Conservation (phyloP, 2,888 invertebrate genomes). For the Patella caerulea region DNA sequence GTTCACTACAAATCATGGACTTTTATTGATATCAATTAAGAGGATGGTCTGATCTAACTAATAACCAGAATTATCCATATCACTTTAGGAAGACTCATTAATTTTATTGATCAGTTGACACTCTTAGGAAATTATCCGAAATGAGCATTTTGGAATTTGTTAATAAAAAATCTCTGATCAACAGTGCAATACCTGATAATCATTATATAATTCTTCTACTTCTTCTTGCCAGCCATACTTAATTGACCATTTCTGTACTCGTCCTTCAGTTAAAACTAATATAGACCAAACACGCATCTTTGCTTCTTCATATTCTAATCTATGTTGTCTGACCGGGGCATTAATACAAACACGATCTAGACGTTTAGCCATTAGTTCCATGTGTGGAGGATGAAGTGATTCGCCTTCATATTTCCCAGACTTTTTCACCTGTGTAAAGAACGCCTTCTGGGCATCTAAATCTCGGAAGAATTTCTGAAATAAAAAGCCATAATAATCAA, state of each 20-base stretch:
- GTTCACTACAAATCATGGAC: no score
- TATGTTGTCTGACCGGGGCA: conserved; percentile 80
- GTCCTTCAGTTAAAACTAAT: conserved; percentile 90
- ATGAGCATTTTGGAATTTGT: no score
- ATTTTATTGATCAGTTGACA: no score
- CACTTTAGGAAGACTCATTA: no score
- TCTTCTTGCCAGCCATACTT: conserved; percentile 80
- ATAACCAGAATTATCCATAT: no score
- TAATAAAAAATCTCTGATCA: neutral
- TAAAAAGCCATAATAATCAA: no score
- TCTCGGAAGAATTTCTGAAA: conserved; percentile 85
- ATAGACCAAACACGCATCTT: conserved; percentile 87
- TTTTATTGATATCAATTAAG: no score
- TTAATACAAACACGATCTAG: conserved; percentile 73
- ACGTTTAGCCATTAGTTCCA: conserved; percentile 85
- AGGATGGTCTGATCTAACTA: no score
- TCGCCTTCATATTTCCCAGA: conserved; percentile 79
- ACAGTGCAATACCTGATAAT: conserved; percentile 60
- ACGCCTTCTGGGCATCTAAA: conserved; percentile 82
- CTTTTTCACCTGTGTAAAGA: conserved; percentile 83
- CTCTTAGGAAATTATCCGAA: no score
- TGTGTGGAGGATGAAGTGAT: conserved; percentile 82
- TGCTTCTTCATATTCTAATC: conserved; percentile 67
- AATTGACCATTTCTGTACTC: conserved; percentile 89
- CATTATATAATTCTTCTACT: conserved; percentile 62